These are phyloP conservation scores for Alloplasta piceator DNA, from an alignment of 2,888 invertebrate genomes.

Conservation along the genomic window DNA sequence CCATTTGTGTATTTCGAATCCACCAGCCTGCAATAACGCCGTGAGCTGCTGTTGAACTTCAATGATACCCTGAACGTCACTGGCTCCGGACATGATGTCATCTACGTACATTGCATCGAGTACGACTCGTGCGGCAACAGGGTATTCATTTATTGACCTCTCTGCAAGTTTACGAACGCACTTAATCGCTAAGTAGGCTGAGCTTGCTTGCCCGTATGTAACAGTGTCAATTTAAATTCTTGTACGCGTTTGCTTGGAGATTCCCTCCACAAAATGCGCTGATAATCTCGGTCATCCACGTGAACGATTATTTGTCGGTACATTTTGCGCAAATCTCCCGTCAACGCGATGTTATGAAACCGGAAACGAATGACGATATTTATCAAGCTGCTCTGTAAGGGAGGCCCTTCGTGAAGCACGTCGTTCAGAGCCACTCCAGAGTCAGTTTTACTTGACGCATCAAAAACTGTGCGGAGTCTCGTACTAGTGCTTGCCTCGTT, in stretches of 20 bases:
- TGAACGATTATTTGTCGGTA: constrained; percentile 64
- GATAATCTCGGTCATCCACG: constrained; percentile 49
- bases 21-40: constrained; percentile 20
- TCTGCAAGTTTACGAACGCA: constrained; percentile 63
- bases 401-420: constrained; percentile 65
- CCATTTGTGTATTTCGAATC: constrained; percentile 59
- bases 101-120: constrained; percentile 52
- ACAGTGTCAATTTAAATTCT: constrained; percentile 30
- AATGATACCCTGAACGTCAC: constrained; percentile 59
- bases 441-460: constrained; percentile 66
- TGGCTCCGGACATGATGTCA: constrained; percentile 57
- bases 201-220: constrained; percentile 64
- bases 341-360: constrained; percentile 64
- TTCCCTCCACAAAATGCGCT: constrained; percentile 37
- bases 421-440: constrained; percentile 66
- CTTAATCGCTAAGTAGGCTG: constrained; percentile 68
- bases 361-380: constrained; percentile 67
- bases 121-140: constrained; percentile 53
- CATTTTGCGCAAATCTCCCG: constrained; percentile 73
- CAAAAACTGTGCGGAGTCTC: constrained; percentile 73
- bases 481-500: constrained; percentile 60
- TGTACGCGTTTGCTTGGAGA: constrained; percentile 24
- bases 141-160: constrained; percentile 55
- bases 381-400: constrained; percentile 65
- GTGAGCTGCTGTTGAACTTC: constrained; percentile 44